Percentiles rank a stretch among this genome's conserved stretches.
Conservation (phyloP, 1,140 invertebrate species). For the Cataglyphis hispanica region DNA sequence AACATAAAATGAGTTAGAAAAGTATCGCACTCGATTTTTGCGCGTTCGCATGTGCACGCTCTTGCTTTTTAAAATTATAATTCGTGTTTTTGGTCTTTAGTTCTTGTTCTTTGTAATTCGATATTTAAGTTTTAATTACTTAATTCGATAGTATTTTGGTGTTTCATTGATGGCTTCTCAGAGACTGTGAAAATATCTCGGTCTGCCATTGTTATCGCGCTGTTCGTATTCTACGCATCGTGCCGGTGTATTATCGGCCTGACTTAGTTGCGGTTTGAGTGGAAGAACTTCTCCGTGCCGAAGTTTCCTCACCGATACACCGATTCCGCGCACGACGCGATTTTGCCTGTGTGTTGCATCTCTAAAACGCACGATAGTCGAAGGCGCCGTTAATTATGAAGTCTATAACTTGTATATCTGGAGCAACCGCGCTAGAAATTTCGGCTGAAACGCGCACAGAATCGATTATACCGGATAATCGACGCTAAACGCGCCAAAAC, state of each 20-base stretch:
- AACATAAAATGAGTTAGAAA: neutral
- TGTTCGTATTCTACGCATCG: constrained; percentile 50
- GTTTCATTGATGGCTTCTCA: neutral
- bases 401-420: constrained; percentile 58
- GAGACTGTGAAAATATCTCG: neutral
- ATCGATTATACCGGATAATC: constrained; percentile 55
- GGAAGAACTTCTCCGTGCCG: constrained; percentile 41
- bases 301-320: constrained; percentile 47
- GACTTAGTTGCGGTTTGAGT: constrained; percentile 45
- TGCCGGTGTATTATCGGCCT: constrained; percentile 52
- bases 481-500: constrained; percentile 7
- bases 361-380: constrained; percentile 18
- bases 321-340: constrained; percentile 45
- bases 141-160: neutral
- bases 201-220: constrained; percentile 3
- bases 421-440: constrained; percentile 47
- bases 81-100: neutral
- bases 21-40: neutral
- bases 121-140: neutral
- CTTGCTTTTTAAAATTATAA: neutral
- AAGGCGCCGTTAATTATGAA: constrained; percentile 55
- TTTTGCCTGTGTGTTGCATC: constrained; percentile 5
- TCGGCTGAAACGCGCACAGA: constrained; percentile 43
- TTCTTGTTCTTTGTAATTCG: neutral
- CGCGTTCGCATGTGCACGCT: too few relatives aligned